phyloP scores from a whole-genome alignment of 2,113 vertebrate genomes.

The Garra rufa region DNA sequence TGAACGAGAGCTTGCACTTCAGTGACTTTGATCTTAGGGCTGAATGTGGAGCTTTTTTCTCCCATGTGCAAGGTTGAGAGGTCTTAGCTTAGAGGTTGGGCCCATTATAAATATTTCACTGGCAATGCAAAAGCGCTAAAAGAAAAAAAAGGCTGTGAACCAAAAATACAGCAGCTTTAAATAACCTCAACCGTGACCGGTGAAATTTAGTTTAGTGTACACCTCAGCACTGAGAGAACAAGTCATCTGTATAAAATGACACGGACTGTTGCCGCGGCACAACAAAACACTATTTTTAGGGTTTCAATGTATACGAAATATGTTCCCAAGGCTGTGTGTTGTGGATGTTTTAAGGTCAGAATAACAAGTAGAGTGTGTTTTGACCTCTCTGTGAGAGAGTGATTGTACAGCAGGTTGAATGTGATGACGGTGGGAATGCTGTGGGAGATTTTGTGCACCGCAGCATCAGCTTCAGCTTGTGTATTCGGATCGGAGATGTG shows the following conservation, averaged over 20 bases:
- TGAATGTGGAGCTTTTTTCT: constrained; percentile 33
- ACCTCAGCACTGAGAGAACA: constrained; percentile 18
- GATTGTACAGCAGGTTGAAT: constrained; percentile 28
- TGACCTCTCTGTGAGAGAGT: constrained; percentile 9
- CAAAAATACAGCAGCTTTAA: constrained; percentile 56
- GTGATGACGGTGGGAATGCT: constrained; percentile 47
- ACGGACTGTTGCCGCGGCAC: not conserved
- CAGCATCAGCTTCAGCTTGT: constrained; percentile 34
- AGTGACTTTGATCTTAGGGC: constrained; percentile 54
- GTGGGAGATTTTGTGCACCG: constrained; percentile 10
- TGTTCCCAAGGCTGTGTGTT: constrained; percentile 24
- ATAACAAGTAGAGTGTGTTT: constrained; percentile 25
- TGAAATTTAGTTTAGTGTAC: constrained; percentile 39
- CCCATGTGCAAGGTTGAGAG: constrained; percentile 49
- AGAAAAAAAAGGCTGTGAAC: constrained; percentile 19
- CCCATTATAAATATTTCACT: constrained; percentile 44
- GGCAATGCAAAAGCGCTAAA: constrained; percentile 33
- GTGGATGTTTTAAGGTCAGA: constrained; percentile 15
- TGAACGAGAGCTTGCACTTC: constrained; percentile 60
- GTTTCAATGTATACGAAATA: constrained; percentile 36
- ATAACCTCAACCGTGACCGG: constrained; percentile 55
- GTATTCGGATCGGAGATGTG: constrained; percentile 30
- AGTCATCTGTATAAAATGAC: constrained; percentile 40
- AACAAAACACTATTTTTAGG: constrained; percentile 39
- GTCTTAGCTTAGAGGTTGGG: constrained; percentile 41